Evolutionary conservation across 2,888 invertebrate genomes (phyloP).

Genomic region (Dynastes tityus): DNA sequence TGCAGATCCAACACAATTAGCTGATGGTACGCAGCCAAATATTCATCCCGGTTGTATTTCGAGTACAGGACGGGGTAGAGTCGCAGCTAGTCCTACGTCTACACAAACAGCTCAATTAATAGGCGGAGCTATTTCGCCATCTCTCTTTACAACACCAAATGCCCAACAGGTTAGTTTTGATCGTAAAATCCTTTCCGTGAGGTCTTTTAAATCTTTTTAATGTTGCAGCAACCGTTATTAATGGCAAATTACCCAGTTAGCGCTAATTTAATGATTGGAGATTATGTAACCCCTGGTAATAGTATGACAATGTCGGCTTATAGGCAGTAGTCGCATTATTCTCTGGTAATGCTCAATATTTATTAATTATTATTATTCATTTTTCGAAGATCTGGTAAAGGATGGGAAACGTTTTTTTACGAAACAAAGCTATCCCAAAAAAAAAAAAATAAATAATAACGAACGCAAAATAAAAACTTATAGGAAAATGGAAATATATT

Average conservation of each 20-base stretch:
- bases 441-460: background rate
- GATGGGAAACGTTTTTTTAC: constrained; percentile 46
- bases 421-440: constrained; percentile 1
- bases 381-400: constrained; percentile 59
- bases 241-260: constrained; percentile 80
- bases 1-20: constrained; percentile 66
- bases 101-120: constrained; percentile 77
- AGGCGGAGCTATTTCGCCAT: constrained; percentile 82
- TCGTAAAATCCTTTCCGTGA: background rate
- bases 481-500: constrained; percentile 25
- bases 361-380: constrained; percentile 56
- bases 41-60: constrained; percentile 78
- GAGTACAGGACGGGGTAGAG: constrained; percentile 76
- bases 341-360: constrained; percentile 63
- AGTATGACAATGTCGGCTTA: constrained; percentile 70
- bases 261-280: constrained; percentile 83
- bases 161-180: constrained; percentile 61
- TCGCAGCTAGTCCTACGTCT: constrained; percentile 75
- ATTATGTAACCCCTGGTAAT: constrained; percentile 78
- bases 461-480: constrained; percentile 7
- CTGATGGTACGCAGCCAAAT: constrained; percentile 73
- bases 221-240: constrained; percentile 72
- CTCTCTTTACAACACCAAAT: constrained; percentile 73
- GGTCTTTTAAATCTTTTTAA: background rate
- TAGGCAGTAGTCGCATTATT: constrained; percentile 65